Percentiles rank a stretch among this genome's conserved stretches.
Evolutionary conservation across 2,113 vertebrate genomes (phyloP).

Genomic region (Balaenoptera acutorostrata): DNA sequence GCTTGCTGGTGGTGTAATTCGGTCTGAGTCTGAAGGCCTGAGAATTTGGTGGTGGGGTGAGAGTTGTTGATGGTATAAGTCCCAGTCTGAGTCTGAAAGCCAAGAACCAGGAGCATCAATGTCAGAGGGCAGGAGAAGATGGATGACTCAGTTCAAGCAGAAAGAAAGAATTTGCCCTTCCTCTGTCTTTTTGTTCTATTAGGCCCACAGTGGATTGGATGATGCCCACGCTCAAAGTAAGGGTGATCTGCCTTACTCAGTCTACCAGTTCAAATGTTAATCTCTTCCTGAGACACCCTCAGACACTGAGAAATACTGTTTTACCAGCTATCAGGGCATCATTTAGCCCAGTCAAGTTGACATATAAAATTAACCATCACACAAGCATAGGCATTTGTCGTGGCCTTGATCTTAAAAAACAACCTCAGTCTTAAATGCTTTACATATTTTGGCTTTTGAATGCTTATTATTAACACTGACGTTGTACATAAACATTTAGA

Average conservation of each 20-base stretch:
- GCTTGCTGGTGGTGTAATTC: neutral
- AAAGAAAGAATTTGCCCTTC: neutral
- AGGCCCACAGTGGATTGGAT: neutral
- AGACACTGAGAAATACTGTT: neutral
- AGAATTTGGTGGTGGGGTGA: neutral
- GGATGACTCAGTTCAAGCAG: neutral
- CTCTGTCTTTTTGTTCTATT: neutral
- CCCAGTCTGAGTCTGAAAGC: neutral
- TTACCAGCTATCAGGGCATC: neutral
- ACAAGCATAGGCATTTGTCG: neutral
- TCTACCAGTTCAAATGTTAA: neutral
- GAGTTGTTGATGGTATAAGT: neutral
- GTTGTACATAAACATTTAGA: neutral
- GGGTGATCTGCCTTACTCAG: neutral
- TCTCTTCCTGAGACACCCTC: neutral
- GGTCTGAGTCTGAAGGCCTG: neutral
- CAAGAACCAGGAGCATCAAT: neutral
- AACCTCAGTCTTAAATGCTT: neutral
- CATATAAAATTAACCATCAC: neutral
- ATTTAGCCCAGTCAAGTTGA: neutral
- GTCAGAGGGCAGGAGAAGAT: neutral
- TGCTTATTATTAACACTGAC: neutral
- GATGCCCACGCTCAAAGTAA: neutral
- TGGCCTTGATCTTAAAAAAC: neutral
- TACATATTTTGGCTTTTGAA: neutral